Conservation (phyloP, 2,797 vertebrate species). For the Aplochiton taeniatus region DNA sequence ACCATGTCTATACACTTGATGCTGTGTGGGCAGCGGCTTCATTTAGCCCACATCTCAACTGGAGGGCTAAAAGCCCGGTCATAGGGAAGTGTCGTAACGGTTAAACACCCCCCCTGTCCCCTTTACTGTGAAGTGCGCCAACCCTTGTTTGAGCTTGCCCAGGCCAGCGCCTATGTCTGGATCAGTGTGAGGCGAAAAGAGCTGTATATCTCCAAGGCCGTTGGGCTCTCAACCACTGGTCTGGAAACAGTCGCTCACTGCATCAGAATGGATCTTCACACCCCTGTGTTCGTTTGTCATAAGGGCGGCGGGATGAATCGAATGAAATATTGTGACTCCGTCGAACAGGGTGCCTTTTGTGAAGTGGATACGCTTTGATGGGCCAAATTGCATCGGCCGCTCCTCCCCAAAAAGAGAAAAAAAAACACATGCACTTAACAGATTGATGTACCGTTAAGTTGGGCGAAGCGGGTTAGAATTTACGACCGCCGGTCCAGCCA, state of each 20-base stretch:
- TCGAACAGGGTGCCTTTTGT: too few relatives aligned
- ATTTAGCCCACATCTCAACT: background rate
- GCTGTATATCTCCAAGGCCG: background rate
- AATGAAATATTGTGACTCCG: background rate
- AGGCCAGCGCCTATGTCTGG: background rate
- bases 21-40: too few relatives aligned
- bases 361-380: conserved; percentile 13
- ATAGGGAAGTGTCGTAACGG: conserved; percentile 9
- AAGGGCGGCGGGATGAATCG: too few relatives aligned
- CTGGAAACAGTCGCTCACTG: background rate
- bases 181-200: conserved; percentile 1
- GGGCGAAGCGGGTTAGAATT: conserved; percentile 7
- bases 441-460: conserved; percentile 18
- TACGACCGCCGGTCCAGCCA: conserved; percentile 24
- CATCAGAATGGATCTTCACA: background rate
- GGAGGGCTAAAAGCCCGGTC: conserved; percentile 7
- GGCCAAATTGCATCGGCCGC: conserved; percentile 1
- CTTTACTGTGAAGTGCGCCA: background rate
- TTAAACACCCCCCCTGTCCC: conserved; percentile 1
- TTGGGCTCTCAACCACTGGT: background rate
- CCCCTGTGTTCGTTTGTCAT: too few relatives aligned
- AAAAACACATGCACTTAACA: conserved; percentile 14
- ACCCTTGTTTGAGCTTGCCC: conserved; percentile 7
- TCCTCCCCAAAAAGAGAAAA: conserved; percentile 8
- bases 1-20: too few relatives aligned